Evolutionary conservation across 2,113 vertebrate species (phyloP).

Genomic region (Eubucco bourcierii): DNA sequence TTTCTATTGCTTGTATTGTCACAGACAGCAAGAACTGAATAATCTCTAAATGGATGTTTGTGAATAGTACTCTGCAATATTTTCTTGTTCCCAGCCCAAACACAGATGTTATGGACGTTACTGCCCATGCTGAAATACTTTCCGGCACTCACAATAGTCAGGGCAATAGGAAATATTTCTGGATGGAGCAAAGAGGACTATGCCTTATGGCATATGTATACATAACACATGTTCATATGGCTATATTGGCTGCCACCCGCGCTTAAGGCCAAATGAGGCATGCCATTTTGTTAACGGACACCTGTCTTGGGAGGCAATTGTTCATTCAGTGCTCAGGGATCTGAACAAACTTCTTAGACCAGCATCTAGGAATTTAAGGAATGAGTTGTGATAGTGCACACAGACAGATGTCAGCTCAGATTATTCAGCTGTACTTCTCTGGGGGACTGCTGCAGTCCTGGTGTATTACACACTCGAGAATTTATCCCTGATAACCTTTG

Average conservation of each 20-base stretch:
- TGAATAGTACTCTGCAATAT: background rate
- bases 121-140: slow-evolving; percentile 21
- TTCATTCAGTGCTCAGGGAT: slow-evolving; percentile 26
- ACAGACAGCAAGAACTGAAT: background rate
- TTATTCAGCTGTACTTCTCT: slow-evolving; percentile 38
- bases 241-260: slow-evolving; percentile 17
- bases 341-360: slow-evolving; percentile 31
- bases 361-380: slow-evolving; percentile 41
- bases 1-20: background rate
- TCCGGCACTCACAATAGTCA: background rate
- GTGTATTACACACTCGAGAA: background rate
- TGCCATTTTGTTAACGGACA: slow-evolving; percentile 45
- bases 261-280: slow-evolving; percentile 44
- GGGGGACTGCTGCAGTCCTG: background rate
- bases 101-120: slow-evolving; percentile 33
- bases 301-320: slow-evolving; percentile 28
- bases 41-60: background rate
- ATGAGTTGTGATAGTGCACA: background rate
- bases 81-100: background rate
- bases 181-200: slow-evolving; percentile 29
- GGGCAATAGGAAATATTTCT: slow-evolving; percentile 33
- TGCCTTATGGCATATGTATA: background rate
- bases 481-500: background rate
- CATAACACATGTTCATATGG: slow-evolving; percentile 45
- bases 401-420: slow-evolving; percentile 42